phyloP scores from a whole-genome alignment of 1,140 invertebrate species.

The Drosophila dunni region DNA sequence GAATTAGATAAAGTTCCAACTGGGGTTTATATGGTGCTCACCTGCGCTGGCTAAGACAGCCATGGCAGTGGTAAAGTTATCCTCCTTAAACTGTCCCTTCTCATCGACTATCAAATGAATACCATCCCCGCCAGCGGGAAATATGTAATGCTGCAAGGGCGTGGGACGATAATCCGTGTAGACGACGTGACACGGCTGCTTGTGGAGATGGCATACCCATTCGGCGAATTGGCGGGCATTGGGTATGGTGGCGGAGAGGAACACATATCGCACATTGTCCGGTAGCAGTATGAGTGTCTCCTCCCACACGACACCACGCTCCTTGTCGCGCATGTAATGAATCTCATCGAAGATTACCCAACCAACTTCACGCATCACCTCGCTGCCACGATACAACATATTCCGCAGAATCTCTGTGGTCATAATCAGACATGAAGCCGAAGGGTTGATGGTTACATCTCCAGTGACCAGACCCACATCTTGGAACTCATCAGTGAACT shows the following conservation, averaged over 20 bases:
- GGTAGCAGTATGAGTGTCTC: slow-evolving; percentile 99
- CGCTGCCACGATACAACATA: slow-evolving; percentile 99
- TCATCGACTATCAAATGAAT: slow-evolving; percentile 99
- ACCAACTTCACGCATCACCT: slow-evolving; percentile 99
- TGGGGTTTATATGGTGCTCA: slow-evolving; percentile 1
- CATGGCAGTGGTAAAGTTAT: slow-evolving; percentile 99
- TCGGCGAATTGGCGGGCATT: slow-evolving; percentile 99
- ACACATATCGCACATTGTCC: slow-evolving; percentile 99
- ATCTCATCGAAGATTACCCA: slow-evolving; percentile 99
- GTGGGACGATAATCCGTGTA: slow-evolving; percentile 99
- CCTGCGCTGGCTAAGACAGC: slow-evolving; percentile 90
- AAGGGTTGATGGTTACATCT: slow-evolving; percentile 99
- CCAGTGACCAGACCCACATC: slow-evolving; percentile 99
- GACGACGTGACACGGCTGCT: slow-evolving; percentile 99
- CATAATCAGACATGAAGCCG: slow-evolving; percentile 99
- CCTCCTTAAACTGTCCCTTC: slow-evolving; percentile 97
- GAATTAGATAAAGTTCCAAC: neutral
- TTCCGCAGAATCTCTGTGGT: slow-evolving; percentile 99
- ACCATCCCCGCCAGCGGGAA: slow-evolving; percentile 96
- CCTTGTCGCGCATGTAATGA: slow-evolving; percentile 99
- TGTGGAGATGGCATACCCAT: slow-evolving; percentile 98
- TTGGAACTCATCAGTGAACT: slow-evolving; percentile 98
- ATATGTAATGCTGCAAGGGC: slow-evolving; percentile 98
- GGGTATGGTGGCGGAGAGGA: slow-evolving; percentile 99
- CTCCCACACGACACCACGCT: slow-evolving; percentile 99